Evolutionary conservation across 1,140 invertebrate species (phyloP), one percentile per base, ranked within the genome.

Genomic region (Zelostemma sp.): DNA sequence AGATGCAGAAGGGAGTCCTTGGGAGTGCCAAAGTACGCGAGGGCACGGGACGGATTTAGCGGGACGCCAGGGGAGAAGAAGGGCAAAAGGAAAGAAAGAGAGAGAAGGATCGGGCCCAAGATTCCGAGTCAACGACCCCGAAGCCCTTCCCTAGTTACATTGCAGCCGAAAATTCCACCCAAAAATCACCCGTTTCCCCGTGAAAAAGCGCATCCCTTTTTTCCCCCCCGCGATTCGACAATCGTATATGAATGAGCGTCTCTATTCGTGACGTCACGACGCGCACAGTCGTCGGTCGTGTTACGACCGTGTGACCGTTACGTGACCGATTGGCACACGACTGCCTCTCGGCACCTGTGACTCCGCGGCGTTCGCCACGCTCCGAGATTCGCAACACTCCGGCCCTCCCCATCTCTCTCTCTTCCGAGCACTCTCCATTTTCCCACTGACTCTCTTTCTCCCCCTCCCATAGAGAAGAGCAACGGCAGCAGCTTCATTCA

Each of bases 261-360:
- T 31, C 49, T 55, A 47, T 64, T 54, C 54, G 43, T 58, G 56
- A 69, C 61, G 54, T 69, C 67, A 58, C 45, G 17, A 40, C n/a
- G 35, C 6, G 48, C 54, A 35, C 56, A 56, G 67, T 63, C 72
- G 77, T 66, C 73, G 74, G 71, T 77, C 79, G 76, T 75, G 74
- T 81, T 77, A 82, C 75, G 77, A 79, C 70, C 75, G 70, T 75
- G 74, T 77, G 80, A 80, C 80, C 80, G 82, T 84, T 83, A 84
- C 78, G 73, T 82, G 80, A 81, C 81, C 81, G 77, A 83, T 80
- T 78, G 68, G 68, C 74, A 74, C 72, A 72, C 74, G 75, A 55
- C 21, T 18, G 43, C 43, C 16, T 2, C 6, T 55, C 25, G 43
- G 60, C 75, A 72, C 74, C 66, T 74, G 68, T 56, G 53, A 9